Evolutionary conservation across 2,888 invertebrate species (phyloP).

Genomic region (Rhyacophila evoluta): DNA sequence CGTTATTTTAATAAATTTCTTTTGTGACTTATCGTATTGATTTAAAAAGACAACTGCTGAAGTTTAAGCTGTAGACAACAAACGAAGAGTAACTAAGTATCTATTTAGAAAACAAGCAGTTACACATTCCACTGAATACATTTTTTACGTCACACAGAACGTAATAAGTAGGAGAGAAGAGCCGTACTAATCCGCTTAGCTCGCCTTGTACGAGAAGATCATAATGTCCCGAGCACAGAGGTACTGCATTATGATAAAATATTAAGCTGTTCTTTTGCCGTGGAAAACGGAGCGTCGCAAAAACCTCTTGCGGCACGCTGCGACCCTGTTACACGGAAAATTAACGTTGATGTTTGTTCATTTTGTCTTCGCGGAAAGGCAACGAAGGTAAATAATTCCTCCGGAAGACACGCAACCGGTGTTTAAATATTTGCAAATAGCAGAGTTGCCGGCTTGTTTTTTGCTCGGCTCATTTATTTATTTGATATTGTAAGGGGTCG

Average conservation of each 20-base stretch:
- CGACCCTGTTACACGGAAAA: slow-evolving; percentile 22
- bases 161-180: background rate
- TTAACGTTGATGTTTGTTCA: slow-evolving; percentile 18
- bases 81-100: background rate
- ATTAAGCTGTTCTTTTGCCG: background rate
- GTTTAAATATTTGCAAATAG: slow-evolving; percentile 7
- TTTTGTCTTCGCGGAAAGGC: slow-evolving; percentile 17
- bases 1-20: too few relatives aligned
- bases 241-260: slow-evolving; percentile 19
- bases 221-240: background rate
- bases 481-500: background rate
- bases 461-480: background rate
- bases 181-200: background rate
- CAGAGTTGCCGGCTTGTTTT: background rate
- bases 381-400: background rate
- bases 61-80: too few relatives aligned
- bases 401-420: slow-evolving; percentile 8
- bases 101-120: background rate
- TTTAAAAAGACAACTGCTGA: too few relatives aligned
- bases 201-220: background rate
- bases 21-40: too few relatives aligned
- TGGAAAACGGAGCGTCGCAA: background rate
- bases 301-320: background rate
- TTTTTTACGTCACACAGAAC: too few relatives aligned
- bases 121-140: too few relatives aligned